phyloP scores from a whole-genome alignment of 2,797 vertebrate species.

The Rhabdomys pumilio region DNA sequence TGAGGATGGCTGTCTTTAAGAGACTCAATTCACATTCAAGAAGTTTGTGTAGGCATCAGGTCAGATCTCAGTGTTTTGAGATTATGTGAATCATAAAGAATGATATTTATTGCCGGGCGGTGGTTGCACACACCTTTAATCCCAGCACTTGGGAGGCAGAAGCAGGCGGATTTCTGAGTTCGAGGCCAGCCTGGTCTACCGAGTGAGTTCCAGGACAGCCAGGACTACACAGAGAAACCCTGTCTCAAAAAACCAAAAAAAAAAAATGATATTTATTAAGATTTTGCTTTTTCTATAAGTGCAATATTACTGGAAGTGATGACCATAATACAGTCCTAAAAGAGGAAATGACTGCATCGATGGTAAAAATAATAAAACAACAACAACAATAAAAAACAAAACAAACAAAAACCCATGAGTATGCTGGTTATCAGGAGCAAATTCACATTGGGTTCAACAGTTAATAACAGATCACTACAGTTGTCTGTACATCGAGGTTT shows the following conservation, averaged over 20 bases:
- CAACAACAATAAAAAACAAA: background rate
- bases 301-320: background rate
- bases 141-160: too few species aligned
- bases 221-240: too few species aligned
- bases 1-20: background rate
- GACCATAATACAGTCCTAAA: background rate
- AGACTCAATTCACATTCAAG: background rate
- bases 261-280: background rate
- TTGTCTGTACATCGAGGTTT: background rate
- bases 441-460: background rate
- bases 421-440: background rate
- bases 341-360: constrained; percentile 24
- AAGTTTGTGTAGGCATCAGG: background rate
- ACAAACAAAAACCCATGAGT: background rate
- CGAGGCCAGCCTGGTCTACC: too few species aligned
- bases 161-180: too few species aligned
- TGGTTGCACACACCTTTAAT: too few species aligned
- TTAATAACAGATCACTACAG: background rate
- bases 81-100: background rate
- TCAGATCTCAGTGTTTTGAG: background rate
- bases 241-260: too few species aligned
- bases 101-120: background rate
- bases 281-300: background rate
- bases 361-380: background rate
- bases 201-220: too few species aligned